A percentile compares a stretch with the other conserved stretches of the same genome.
Conservation (phyloP, 2,797 vertebrate genomes). For the Delichon dasypus region DNA sequence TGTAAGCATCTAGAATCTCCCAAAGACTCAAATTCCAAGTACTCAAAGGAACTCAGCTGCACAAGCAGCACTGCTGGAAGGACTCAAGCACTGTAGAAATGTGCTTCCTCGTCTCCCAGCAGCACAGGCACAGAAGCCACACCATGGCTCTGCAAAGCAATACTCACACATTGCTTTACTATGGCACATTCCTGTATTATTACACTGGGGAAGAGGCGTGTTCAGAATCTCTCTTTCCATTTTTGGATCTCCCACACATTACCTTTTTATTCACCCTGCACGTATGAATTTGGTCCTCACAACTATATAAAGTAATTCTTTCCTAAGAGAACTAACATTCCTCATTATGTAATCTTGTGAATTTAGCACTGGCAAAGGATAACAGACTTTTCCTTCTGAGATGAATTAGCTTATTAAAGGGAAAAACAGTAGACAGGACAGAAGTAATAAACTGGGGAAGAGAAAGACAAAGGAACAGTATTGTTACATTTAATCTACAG, state of each 20-base stretch:
- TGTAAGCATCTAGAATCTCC: not conserved
- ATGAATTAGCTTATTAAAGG: not conserved
- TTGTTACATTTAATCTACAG: not conserved
- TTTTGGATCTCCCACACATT: not conserved
- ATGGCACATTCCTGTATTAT: not conserved
- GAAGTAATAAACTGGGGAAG: not conserved
- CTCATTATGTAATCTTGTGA: not conserved
- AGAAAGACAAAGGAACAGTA: not conserved
- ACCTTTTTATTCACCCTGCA: not conserved
- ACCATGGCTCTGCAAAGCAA: not conserved
- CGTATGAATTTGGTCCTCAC: not conserved
- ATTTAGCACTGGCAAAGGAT: not conserved
- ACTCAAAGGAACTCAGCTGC: not conserved
- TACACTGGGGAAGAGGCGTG: not conserved
- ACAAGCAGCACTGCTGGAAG: not conserved
- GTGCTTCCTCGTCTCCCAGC: not conserved
- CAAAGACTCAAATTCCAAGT: not conserved
- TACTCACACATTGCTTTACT: not conserved
- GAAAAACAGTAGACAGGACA: not conserved
- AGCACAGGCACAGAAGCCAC: not conserved
- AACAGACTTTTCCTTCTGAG: not conserved
- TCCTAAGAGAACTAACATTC: not conserved
- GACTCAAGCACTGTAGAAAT: not conserved
- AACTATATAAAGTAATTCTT: not conserved
- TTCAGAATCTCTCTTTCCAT: not conserved